Evolutionary conservation across 2,113 vertebrate genomes (phyloP).

Genomic region (Ctenodactylus gundi): DNA sequence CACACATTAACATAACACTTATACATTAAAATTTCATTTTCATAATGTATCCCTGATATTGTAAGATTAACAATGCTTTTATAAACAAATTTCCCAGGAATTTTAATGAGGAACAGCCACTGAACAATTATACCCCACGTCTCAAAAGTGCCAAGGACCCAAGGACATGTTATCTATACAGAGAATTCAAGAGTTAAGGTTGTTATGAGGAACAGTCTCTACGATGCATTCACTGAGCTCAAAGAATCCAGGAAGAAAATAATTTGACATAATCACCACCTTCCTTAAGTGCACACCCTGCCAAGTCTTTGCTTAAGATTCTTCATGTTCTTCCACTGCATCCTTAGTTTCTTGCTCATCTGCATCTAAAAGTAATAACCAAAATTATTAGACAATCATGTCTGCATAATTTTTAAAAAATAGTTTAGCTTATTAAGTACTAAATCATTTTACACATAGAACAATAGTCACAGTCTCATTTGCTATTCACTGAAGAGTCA

Average conservation of each 20-base stretch:
- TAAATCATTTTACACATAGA: background rate
- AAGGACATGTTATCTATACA: constrained; percentile 31
- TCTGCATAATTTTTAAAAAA: constrained; percentile 43
- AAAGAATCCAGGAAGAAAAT: constrained; percentile 5
- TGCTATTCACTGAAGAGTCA: background rate
- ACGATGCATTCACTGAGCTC: constrained; percentile 3
- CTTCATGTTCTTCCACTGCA: constrained; percentile 2
- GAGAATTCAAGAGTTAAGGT: constrained; percentile 13
- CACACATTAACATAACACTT: too few relatives aligned
- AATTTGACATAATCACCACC: background rate
- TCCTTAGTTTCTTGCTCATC: constrained; percentile 65
- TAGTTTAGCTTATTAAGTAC: background rate
- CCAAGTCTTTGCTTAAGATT: background rate
- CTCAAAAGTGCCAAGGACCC: constrained; percentile 46
- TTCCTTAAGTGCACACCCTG: constrained; percentile 25
- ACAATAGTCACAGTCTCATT: background rate
- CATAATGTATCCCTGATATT: background rate
- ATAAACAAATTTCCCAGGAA: constrained; percentile 15
- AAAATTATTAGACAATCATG: background rate
- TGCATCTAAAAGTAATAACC: constrained; percentile 70
- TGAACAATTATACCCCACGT: background rate
- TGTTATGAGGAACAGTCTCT: background rate
- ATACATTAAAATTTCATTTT: constrained; percentile 13
- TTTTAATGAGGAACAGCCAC: background rate
- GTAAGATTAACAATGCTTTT: background rate